These are phyloP conservation scores for Burhinus oedicnemus DNA, from an alignment of 2,113 vertebrate species.

Conservation along the genomic window DNA sequence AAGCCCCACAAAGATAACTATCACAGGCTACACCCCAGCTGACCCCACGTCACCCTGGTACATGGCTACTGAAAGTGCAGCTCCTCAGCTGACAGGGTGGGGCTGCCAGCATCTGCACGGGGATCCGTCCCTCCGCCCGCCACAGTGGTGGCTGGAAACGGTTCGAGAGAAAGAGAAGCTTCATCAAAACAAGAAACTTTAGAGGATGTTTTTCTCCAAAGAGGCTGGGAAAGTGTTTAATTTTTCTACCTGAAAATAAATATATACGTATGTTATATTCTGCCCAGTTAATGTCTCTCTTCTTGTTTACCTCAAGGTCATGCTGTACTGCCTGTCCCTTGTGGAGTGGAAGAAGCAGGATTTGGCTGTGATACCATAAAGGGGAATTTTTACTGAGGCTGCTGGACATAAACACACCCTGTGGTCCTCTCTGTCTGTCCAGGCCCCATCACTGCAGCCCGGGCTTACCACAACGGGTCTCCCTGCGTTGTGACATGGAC, in stretches of 20 bases:
- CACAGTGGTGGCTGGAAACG: background rate
- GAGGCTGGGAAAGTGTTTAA: background rate
- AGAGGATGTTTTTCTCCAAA: background rate
- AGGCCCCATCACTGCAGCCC: background rate
- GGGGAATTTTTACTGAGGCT: background rate
- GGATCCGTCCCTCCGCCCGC: background rate
- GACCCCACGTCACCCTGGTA: background rate
- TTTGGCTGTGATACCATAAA: background rate
- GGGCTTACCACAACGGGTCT: background rate
- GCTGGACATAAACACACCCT: background rate
- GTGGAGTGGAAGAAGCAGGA: background rate
- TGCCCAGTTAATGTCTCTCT: background rate
- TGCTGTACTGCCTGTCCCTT: background rate
- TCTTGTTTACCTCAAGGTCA: background rate
- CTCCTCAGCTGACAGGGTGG: constrained; percentile 16
- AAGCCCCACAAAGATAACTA: background rate
- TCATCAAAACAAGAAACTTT: background rate
- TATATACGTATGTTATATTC: accelerated
- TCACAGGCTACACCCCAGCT: background rate
- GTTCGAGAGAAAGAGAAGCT: background rate
- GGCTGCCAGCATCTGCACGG: background rate
- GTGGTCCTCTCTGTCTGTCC: background rate
- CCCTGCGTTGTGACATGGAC: background rate
- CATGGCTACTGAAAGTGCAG: background rate
- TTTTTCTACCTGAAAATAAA: background rate